Evolutionary conservation across 2,797 vertebrate species (phyloP).

Genomic region (Acanthis flammea): DNA sequence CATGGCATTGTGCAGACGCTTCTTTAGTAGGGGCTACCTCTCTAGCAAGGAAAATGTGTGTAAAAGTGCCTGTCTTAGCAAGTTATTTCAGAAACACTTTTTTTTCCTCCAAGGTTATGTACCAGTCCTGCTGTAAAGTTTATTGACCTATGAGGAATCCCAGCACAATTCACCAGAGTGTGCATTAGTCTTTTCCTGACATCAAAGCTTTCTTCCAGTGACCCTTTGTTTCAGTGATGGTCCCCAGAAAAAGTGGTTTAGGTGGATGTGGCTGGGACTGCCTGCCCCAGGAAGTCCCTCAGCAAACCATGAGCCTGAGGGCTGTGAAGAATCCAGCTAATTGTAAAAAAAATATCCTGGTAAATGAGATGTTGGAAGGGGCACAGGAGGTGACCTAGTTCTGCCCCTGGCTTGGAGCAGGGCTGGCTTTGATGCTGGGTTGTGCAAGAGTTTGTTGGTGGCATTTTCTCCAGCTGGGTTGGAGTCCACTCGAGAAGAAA

Average conservation of each 20-base stretch:
- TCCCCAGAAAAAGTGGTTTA: not conserved
- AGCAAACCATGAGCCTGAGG: accelerated
- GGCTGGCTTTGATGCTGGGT: not conserved
- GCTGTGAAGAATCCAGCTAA: not conserved
- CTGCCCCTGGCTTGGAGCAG: not conserved
- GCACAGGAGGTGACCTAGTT: not conserved
- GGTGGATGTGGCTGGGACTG: not conserved
- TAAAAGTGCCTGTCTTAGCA: not conserved
- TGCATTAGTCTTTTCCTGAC: not conserved
- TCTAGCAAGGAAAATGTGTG: not conserved
- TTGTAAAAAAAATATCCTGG: not conserved
- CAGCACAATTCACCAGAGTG: not conserved
- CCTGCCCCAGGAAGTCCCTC: not conserved
- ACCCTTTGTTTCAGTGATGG: not conserved
- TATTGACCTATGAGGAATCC: slow-evolving; percentile 16
- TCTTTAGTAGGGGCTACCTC: not conserved
- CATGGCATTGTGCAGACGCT: not conserved
- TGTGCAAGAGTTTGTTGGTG: not conserved
- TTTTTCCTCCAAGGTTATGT: not conserved
- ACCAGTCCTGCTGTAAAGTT: slow-evolving; percentile 24
- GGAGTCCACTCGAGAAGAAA: not conserved
- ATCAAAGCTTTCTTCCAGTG: slow-evolving; percentile 9
- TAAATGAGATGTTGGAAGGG: not conserved
- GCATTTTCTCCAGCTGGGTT: not conserved
- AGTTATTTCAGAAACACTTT: not conserved